phyloP scores from a whole-genome alignment of 2,888 invertebrate species.

The Salpingus planirostris region DNA sequence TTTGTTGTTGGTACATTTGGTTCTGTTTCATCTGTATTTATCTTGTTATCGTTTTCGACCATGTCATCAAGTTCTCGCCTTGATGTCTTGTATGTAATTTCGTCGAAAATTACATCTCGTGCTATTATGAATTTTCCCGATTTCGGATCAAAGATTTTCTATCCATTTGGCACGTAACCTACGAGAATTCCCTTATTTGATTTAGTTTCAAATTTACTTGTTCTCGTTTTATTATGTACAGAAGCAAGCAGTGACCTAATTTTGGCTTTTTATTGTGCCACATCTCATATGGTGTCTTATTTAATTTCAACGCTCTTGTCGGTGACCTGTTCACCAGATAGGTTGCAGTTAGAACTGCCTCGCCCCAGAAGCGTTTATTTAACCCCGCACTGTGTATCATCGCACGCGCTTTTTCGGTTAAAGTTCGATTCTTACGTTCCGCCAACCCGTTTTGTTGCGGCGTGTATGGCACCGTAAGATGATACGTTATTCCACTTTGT shows the following conservation, averaged over 20 bases:
- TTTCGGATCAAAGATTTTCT: neutral
- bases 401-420: conserved; percentile 7
- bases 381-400: conserved; percentile 1
- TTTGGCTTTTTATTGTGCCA: conserved; percentile 1
- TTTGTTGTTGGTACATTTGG: neutral
- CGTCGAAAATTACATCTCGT: conserved; percentile 3
- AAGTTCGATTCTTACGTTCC: conserved; percentile 8
- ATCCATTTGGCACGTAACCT: no score
- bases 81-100: conserved; percentile 2
- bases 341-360: conserved; percentile 1
- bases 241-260: neutral
- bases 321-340: neutral
- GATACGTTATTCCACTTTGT: conserved; percentile 12
- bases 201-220: conserved; percentile 3
- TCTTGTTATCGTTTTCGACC: neutral
- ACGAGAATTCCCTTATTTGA: conserved; percentile 1
- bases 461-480: conserved; percentile 10
- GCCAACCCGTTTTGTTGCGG: conserved; percentile 16
- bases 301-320: conserved; percentile 1
- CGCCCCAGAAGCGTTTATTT: conserved; percentile 1
- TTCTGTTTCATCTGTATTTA: neutral
- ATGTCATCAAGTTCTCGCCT: conserved; percentile 1
- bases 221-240: conserved; percentile 3
- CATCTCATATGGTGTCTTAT: conserved; percentile 2
- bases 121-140: conserved; percentile 1